Evolutionary conservation across 2,113 vertebrate genomes (phyloP), one percentile per base, ranked within the genome.

Genomic region (Girardinichthys multiradiatus): DNA sequence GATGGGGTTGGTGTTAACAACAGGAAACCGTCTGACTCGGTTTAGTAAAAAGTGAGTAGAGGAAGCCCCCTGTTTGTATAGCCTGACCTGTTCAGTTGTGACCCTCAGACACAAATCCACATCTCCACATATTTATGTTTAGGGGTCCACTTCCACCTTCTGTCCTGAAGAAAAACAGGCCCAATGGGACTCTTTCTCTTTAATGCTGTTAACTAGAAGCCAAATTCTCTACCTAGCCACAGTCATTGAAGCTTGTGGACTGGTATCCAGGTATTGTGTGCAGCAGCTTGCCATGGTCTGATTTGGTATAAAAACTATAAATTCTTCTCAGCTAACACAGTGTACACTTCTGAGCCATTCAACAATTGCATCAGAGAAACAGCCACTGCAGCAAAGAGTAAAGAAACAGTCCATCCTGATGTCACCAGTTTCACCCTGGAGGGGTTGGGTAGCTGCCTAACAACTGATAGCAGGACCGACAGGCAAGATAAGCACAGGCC

Each of bases 11-110:
- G 33, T 21, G 57, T 19, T 66, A 70, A 79, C 77, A 58, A 27
- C 69, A 57, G 48, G 76, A 70, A 84, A 54, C 42, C 60, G 77
- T 31, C 58, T 67, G 51, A 48, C 33, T 39, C 8, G 13, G 57
- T 68, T 72, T 29, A 54, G 48, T 21, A 58, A 33, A 17, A 30
- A 64, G 70, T 35, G 35, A 80, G 57, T 64, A 64, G 77, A 84
- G 70, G 81, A 89, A 88, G 72, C 66, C 62, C 37, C 17, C 27
- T 84, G 81, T 92, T 91, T 90, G 74, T 82, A 88, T 88, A 72
- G 64, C 69, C 65, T 85, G 80, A 86, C 68, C 74, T 78, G 67
- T 59, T 84, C 70, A 61, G 70, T 48, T 72, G 64, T 62, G 29
- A 72, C 70, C 77, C 83, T 72, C 57, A 1, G 54, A 70, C 72